Evolutionary conservation across 37 sponge, comb jelly and placozoan genomes (phyloP), one percentile per base, ranked within the genome.

Genomic region (Mnemiopsis leidyi): DNA sequence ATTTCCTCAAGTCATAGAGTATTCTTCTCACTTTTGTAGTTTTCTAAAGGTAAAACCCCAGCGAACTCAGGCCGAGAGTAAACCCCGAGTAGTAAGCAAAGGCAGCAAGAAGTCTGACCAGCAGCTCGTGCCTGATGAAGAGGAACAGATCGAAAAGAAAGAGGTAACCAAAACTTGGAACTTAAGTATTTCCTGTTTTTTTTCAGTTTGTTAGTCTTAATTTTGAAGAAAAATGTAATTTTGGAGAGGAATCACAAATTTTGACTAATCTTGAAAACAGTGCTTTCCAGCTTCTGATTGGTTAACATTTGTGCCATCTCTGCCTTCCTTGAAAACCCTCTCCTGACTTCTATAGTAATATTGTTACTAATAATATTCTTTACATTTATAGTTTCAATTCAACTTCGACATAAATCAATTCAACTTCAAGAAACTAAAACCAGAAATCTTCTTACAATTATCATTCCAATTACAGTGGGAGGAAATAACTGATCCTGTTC

Each of bases 401-500:
- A 48, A 48, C 13, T 48, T 18, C 13, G 13, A 48, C 9, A 18
- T 48, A 48, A 48, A 48, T 48, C 61, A 18, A 48, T 48, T 48
- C 9, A 5, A 71, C 5, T 23, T 71, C 20, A n/a, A 71, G n/a
- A n/a, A n/a, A n/a, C n/a, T n/a, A n/a, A n/a, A n/a, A n/a, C n/a
- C n/a, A n/a, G n/a, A n/a, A n/a, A n/a, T n/a, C n/a, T n/a, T n/a
- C n/a, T n/a, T n/a, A n/a, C n/a, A n/a, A n/a, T n/a, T n/a, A n/a
- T n/a, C n/a, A n/a, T n/a, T n/a, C 28, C 28, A 9, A 9, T 73
- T 73, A 33, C 82, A 82, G 82, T 82, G 82, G 82, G 37, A 36
- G 38, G 37, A 31, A 7, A 82, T 82, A 35, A 23, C 82, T 34
- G 82, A 82, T 30, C 82, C 82, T 20, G 38, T 82, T 82, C 35